A percentile compares a stretch with the other conserved stretches of the same genome.
Conservation (phyloP, 2,113 vertebrate species). For the Beaufortia kweichowensis region DNA sequence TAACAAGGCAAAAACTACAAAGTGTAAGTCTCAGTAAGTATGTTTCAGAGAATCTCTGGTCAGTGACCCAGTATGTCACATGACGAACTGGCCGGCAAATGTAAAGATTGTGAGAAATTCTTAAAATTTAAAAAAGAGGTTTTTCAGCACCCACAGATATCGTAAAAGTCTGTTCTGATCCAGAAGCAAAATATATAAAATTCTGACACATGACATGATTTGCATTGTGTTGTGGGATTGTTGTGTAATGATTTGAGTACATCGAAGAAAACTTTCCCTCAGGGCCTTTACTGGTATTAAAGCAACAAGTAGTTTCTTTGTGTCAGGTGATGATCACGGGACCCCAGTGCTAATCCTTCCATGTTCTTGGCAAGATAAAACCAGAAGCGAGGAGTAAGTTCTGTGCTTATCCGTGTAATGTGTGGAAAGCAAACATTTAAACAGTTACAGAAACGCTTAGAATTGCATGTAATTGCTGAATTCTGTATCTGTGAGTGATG, state of each 20-base stretch:
- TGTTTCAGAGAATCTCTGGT: constrained; percentile 9
- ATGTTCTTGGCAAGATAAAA: not conserved
- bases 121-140: not conserved
- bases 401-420: constrained; percentile 58
- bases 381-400: not conserved
- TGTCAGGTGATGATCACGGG: constrained; percentile 79
- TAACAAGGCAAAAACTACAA: not conserved
- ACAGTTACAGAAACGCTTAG: not conserved
- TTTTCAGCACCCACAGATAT: not conserved
- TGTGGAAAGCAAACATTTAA: constrained; percentile 47
- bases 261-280: not conserved
- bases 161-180: no score
- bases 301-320: constrained; percentile 36
- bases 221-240: no score
- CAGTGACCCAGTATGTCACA: constrained; percentile 16
- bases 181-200: no score
- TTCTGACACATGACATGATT: not conserved
- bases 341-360: constrained; percentile 69
- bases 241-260: not conserved
- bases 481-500: constrained; percentile 23
- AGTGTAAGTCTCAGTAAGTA: not conserved
- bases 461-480: constrained; percentile 62
- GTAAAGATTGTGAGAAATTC: not conserved
- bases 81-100: not conserved
- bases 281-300: constrained; percentile 34